Base-by-base conservation (phyloP, 1,140 invertebrate species). In the Diploscapter pachys region DNA sequence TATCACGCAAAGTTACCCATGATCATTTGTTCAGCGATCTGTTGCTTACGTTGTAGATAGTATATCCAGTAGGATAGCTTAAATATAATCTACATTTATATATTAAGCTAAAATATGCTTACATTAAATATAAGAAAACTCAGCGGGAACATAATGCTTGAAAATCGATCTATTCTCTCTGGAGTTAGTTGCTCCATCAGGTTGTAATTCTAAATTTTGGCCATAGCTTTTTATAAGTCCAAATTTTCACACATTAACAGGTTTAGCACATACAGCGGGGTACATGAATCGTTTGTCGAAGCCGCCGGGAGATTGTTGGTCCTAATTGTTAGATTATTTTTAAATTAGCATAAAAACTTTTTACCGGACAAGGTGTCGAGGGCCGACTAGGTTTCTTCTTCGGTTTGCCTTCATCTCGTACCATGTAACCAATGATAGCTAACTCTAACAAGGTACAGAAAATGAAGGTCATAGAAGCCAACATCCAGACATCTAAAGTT, bases 251-350 rank as follows among this genome's bases (percentile, higher is more conserved):
- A 68, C 81, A 79, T 2, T 68, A 59, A 31, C 31, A 0, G 31
- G 31, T 31, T 31, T 31, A 31, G 31, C 31, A 31, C 31, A 31
- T 31, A 31, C 76, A 2, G 81, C 80, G 3, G 81, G 81, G 61
- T 83, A 81, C 81, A 82, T 82, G 62, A 82, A 82, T 56, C 80
- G 78, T 64, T 79, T 81, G 64, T 81, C 81, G 52, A 81, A 81
- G 6, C 63, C 63, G 73, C 81, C 73, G 70, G 64, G 3, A 74
- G 59, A 4, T 62, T 48, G 2, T 2, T 62, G 5, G 4, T 68
- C 52, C 2, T 55, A 5, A 53, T 5, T 57, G 2, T 67, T 51
- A n/a, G 51, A 73, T 8, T 51, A 31, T 68, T 31, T 50, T 68
- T 49, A 72, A 9, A n/a, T 51, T 48, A 70, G 4, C 53, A 31